Percentiles rank a stretch among this genome's conserved stretches.
Conservation (phyloP, 2,113 vertebrate genomes). For the Campylorhamphus procurvoides region DNA sequence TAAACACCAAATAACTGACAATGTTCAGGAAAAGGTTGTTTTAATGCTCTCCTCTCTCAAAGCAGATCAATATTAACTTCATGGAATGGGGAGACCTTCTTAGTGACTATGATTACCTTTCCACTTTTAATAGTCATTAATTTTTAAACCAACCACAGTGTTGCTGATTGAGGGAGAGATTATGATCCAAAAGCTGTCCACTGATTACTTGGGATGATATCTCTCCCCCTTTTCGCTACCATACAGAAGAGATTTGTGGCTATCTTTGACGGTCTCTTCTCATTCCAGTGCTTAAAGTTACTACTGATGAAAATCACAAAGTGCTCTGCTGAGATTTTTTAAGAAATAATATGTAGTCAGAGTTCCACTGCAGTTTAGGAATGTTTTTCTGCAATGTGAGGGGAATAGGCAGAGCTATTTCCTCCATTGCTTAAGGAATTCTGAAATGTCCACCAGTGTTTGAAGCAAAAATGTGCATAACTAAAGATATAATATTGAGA, state of each 20-base stretch:
- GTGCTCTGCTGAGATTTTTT: background rate
- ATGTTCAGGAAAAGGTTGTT: background rate
- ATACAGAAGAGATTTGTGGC: background rate
- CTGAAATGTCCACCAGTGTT: background rate
- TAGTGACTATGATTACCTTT: background rate
- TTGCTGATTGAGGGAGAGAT: background rate
- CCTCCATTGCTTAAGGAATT: background rate
- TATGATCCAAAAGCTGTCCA: background rate
- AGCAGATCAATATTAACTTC: background rate
- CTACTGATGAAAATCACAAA: background rate
- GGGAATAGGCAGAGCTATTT: background rate
- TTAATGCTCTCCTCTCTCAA: background rate
- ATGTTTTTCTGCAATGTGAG: background rate
- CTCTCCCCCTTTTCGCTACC: background rate
- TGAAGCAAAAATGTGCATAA: background rate
- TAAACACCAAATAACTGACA: background rate
- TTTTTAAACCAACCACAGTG: background rate
- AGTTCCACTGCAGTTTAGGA: background rate
- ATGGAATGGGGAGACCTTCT: background rate
- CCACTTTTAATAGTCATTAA: background rate
- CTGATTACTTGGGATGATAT: background rate
- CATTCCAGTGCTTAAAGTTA: background rate
- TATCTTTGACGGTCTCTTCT: background rate
- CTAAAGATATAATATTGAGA: background rate
- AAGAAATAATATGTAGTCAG: background rate